These are phyloP conservation scores for Eumaeus atala DNA, from an alignment of 1,140 invertebrate genomes.

Conservation along the genomic window DNA sequence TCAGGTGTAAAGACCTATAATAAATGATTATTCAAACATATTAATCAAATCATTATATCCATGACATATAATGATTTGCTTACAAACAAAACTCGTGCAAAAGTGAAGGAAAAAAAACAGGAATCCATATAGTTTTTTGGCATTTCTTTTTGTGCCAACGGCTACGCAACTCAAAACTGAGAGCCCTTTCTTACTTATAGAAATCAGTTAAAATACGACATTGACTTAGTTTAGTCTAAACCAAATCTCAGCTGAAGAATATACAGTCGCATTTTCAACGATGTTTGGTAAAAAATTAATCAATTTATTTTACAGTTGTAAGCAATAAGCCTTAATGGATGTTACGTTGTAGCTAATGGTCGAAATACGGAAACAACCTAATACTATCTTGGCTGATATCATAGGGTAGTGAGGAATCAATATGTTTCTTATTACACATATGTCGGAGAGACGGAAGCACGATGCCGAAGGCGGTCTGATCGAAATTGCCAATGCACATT, in stretches of 20 bases:
- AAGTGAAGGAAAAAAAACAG: too few relatives aligned
- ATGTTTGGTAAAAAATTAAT: not conserved
- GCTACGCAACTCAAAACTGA: too few relatives aligned
- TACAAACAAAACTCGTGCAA: too few relatives aligned
- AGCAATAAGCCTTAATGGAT: slow-evolving; percentile 8
- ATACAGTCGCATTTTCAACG: slow-evolving; percentile 1
- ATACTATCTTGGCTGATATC: slow-evolving; percentile 16
- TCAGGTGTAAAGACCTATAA: too few relatives aligned
- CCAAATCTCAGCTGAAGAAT: not conserved
- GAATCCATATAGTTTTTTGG: too few relatives aligned
- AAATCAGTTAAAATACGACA: too few relatives aligned
- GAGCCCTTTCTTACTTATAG: too few relatives aligned
- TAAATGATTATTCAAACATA: too few relatives aligned
- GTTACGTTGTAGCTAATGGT: slow-evolving; percentile 9
- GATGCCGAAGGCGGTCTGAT: slow-evolving; percentile 22
- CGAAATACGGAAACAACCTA: slow-evolving; percentile 22
- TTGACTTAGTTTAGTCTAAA: too few relatives aligned
- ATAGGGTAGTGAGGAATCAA: slow-evolving; percentile 22
- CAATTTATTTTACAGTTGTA: slow-evolving; percentile 12
- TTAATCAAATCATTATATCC: too few relatives aligned
- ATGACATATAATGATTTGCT: too few relatives aligned
- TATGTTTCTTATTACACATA: slow-evolving; percentile 22
- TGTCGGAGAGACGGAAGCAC: slow-evolving; percentile 18
- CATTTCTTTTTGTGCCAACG: too few relatives aligned
- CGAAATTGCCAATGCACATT: slow-evolving; percentile 33